Conservation (phyloP, 2,797 vertebrate species). For the Hydrophis major region DNA sequence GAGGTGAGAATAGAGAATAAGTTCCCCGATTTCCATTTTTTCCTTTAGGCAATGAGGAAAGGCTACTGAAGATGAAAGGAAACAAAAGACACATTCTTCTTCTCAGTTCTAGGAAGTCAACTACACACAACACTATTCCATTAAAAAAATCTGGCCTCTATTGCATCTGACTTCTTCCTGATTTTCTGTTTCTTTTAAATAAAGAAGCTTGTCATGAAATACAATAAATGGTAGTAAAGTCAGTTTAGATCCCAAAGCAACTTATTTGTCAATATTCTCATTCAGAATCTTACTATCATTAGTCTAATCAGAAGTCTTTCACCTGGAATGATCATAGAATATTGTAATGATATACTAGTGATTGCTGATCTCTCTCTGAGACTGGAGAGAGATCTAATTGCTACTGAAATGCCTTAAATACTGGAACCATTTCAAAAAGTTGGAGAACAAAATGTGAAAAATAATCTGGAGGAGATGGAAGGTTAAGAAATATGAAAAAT, state of each 20-base stretch:
- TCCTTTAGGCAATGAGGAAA: background rate
- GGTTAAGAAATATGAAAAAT: background rate
- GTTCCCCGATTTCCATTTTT: background rate
- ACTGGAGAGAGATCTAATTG: background rate
- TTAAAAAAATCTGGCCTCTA: background rate
- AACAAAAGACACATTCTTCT: background rate
- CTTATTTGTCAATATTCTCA: background rate
- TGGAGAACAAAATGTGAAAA: background rate
- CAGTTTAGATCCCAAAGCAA: background rate
- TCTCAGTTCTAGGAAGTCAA: background rate
- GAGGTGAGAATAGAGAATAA: background rate
- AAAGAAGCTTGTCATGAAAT: background rate
- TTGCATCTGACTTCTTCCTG: background rate
- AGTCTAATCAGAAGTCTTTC: no score
- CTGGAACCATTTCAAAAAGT: slow-evolving; percentile 16
- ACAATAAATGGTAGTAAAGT: background rate
- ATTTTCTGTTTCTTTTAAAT: background rate
- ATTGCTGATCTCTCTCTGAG: background rate
- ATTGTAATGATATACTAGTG: background rate
- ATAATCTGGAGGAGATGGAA: background rate
- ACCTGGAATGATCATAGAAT: background rate
- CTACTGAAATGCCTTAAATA: slow-evolving; percentile 13
- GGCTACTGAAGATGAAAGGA: background rate
- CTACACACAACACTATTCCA: background rate
- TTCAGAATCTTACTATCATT: background rate